A percentile compares a stretch with the other conserved stretches of the same genome.
phyloP scores from a whole-genome alignment of 2,888 invertebrate genomes.

The Drosophila eohydei region DNA sequence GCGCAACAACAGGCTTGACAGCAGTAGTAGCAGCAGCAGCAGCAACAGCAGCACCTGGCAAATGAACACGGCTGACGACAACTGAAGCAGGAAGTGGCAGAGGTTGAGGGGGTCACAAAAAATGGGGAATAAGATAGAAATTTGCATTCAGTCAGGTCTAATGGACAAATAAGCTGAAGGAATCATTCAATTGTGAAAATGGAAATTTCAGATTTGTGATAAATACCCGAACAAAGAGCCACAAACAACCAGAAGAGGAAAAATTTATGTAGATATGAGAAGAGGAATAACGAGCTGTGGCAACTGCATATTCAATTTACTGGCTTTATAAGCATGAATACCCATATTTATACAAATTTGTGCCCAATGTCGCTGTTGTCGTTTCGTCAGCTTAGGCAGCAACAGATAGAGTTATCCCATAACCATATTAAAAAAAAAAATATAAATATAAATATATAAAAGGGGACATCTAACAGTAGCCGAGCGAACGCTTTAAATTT shows the following conservation, averaged over 20 bases:
- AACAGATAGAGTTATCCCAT: constrained; percentile 26
- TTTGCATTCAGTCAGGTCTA: constrained; percentile 61
- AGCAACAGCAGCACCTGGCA: constrained; percentile 28
- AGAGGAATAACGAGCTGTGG: constrained; percentile 7
- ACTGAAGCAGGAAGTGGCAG: neutral
- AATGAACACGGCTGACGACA: constrained; percentile 38
- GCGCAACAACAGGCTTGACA: constrained; percentile 39
- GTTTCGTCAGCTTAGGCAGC: constrained; percentile 11
- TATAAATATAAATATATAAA: neutral
- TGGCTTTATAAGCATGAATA: constrained; percentile 27
- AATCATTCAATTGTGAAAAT: constrained; percentile 69
- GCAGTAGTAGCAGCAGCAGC: neutral
- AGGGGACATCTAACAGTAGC: constrained; percentile 9
- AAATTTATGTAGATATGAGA: neutral
- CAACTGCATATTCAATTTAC: constrained; percentile 48
- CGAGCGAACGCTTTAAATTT: constrained; percentile 63
- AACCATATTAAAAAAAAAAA: constrained; percentile 22
- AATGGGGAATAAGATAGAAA: constrained; percentile 18
- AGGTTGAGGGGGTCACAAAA: neutral
- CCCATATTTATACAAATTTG: constrained; percentile 20
- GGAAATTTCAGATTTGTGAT: constrained; percentile 64
- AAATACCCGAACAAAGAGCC: constrained; percentile 37
- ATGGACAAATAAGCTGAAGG: constrained; percentile 58
- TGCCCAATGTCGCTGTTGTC: neutral
- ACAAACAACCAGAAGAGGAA: neutral